Percentiles rank a stretch among this genome's conserved stretches.
Conservation (phyloP, 2,113 vertebrate genomes). For the Psammodynastes pulverulentus region DNA sequence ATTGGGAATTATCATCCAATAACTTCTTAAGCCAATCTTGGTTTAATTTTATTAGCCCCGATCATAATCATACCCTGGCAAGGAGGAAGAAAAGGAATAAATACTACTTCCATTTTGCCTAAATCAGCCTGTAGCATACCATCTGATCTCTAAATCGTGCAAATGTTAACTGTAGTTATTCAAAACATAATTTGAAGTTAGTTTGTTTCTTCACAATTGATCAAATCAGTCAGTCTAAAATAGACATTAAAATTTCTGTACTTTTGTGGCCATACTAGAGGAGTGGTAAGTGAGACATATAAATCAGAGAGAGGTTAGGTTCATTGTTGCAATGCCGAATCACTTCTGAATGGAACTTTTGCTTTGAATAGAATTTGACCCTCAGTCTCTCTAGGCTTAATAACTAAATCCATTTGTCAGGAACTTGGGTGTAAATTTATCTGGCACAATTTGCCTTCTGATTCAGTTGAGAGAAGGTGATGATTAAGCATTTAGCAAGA, state of each 20-base stretch:
- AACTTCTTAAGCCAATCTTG: neutral
- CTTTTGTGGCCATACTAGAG: neutral
- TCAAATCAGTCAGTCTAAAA: neutral
- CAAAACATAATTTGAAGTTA: neutral
- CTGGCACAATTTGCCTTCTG: neutral
- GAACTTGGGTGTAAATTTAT: neutral
- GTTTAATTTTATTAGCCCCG: neutral
- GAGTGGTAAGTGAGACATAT: too few relatives aligned
- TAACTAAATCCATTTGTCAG: neutral
- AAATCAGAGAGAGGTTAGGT: neutral
- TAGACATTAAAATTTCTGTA: neutral
- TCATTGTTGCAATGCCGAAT: neutral
- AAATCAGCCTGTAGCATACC: neutral
- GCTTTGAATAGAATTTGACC: slow-evolving; percentile 12
- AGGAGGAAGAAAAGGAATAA: neutral
- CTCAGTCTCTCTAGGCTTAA: neutral
- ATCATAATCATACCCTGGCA: neutral
- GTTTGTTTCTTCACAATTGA: neutral
- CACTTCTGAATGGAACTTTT: neutral
- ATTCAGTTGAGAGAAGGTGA: neutral
- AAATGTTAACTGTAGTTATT: neutral
- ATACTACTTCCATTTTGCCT: too few relatives aligned
- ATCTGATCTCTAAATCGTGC: neutral
- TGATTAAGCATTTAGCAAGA: neutral
- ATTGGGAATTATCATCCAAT: neutral